Evolutionary conservation across 2,113 vertebrate species (phyloP), one percentile per base, ranked within the genome.

Genomic region (Megaceryle maxima): DNA sequence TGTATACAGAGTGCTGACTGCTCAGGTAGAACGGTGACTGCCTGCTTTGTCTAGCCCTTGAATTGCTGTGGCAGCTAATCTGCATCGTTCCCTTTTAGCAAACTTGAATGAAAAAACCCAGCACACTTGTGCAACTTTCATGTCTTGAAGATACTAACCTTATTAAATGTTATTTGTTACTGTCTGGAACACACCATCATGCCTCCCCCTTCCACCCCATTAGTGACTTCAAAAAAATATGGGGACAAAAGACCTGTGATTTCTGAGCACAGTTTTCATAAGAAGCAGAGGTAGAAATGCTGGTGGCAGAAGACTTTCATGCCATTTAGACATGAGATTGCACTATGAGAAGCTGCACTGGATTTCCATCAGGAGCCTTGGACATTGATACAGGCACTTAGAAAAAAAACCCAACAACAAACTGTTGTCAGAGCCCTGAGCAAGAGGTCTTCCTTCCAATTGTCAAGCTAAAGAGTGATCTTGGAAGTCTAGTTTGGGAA

Each of bases 1-100:
- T 85, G 22, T 75, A 2, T 60, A 1, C 35, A 64, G 72, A 0
- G 4, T 7, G 22, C 60, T 81, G 86, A 44, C 86, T 74, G 77
- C 80, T 81, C 93, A 93, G 95, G 95, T 96, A 91, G 88, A 87
- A 91, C 87, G 64, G 48, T 60, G 55, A 19, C 80, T 67, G 88
- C 69, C 88, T 70, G 44, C 84, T 93, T 93, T 83, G 90, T 94
- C 67, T 90, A 12, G 67, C 72, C 50, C 35, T 63, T 89, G 60
- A 83, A 66, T 87, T 96, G 60, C 51, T 83, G 88, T 56, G 69
- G 60, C 76, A 91, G 76, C 91, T 95, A 33, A 92, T 91, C 77
- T 87, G 53, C 87, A 92, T 89, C 33, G 87, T 81, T 55, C 35
- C 37, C 69, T 87, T 46, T 4, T 25, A 72, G 29, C 28, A 83